Percentiles rank a stretch among this genome's conserved stretches.
phyloP scores from a whole-genome alignment of 1,140 invertebrate species.

The Bilobella aurantiaca region DNA sequence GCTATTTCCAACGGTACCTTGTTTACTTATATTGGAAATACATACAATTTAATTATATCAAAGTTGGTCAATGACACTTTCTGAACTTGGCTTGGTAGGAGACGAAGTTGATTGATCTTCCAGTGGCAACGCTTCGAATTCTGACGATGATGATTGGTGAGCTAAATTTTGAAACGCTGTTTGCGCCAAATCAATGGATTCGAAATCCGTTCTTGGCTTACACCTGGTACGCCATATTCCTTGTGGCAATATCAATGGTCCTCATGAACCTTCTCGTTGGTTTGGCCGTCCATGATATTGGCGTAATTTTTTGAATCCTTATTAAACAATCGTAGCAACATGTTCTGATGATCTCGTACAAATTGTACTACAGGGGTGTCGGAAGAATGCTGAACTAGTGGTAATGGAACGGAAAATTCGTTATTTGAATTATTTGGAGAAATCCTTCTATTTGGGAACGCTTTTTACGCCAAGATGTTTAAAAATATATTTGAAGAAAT shows the following conservation, averaged over 20 bases:
- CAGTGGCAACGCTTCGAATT: constrained; percentile 14
- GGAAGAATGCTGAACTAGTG: constrained; percentile 24
- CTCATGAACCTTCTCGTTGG: constrained; percentile 44
- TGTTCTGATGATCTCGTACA: background rate
- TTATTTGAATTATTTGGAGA: constrained; percentile 26
- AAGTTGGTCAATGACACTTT: background rate
- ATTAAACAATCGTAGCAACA: background rate
- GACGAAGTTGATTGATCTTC: constrained; percentile 11
- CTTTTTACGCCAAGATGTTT: constrained; percentile 8
- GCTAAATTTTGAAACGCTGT: constrained; percentile 44
- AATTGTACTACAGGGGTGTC: constrained; percentile 13
- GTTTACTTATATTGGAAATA: background rate
- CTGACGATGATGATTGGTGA: constrained; percentile 50
- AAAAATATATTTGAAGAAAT: constrained; percentile 13
- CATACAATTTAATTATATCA: background rate
- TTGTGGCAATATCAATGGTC: constrained; percentile 41
- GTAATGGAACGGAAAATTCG: constrained; percentile 26
- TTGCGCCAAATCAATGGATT: constrained; percentile 30
- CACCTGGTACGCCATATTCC: constrained; percentile 37
- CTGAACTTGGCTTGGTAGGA: constrained; percentile 9
- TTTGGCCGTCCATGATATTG: constrained; percentile 43
- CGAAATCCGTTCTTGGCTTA: constrained; percentile 28
- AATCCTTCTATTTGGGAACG: constrained; percentile 18
- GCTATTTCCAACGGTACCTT: constrained; percentile 23
- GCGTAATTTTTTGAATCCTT: constrained; percentile 17